Evolutionary conservation across 2,888 invertebrate genomes (phyloP).

Genomic region (Heteromyza rotundicornis): DNA sequence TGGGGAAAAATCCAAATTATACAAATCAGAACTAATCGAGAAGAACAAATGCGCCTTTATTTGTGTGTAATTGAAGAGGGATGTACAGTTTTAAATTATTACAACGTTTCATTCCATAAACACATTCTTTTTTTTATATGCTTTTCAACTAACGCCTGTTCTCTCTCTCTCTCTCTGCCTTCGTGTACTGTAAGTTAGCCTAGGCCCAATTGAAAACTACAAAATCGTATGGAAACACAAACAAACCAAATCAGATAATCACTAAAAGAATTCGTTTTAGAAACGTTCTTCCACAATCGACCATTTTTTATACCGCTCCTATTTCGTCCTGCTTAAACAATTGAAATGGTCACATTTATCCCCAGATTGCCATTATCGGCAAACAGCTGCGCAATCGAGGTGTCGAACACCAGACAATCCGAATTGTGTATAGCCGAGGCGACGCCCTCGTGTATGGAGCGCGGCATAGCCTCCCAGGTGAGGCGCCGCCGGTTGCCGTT

Average conservation of each 20-base stretch:
- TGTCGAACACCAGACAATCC: conserved; percentile 98
- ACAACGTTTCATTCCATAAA: too few species aligned
- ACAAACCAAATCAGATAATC: neutral
- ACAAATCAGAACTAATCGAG: too few species aligned
- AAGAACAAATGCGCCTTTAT: too few species aligned
- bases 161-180: neutral
- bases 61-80: too few species aligned
- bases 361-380: conserved; percentile 99
- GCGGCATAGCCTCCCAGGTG: conserved; percentile 99
- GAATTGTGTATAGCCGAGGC: conserved; percentile 96
- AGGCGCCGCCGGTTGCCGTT: conserved; percentile 93
- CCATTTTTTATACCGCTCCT: too few species aligned
- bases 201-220: neutral
- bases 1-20: too few species aligned
- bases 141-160: neutral
- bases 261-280: conserved; percentile 34
- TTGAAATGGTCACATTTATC: conserved; percentile 98
- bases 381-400: conserved; percentile 96
- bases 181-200: neutral
- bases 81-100: too few species aligned
- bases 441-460: conserved; percentile 98
- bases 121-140: too few species aligned
- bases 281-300: conserved; percentile 33
- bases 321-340: conserved; percentile 68
- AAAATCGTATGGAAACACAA: too few species aligned